Evolutionary conservation across 2,888 invertebrate species (phyloP), one percentile per base, ranked within the genome.

Genomic region (Scaptomyza cyrtandrae): DNA sequence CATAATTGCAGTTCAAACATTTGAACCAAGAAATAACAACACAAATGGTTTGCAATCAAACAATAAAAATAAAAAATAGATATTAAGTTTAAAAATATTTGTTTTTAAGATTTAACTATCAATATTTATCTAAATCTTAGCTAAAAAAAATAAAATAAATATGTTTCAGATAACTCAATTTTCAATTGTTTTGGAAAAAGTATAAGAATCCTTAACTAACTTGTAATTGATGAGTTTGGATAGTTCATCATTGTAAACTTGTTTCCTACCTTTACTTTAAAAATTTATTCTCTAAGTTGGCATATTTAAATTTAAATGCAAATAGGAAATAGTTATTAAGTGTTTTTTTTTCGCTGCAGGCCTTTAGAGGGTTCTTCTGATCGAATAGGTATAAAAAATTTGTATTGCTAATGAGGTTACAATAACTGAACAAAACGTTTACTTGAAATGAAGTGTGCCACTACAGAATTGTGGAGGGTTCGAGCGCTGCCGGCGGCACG

Each of bases 381-480:
- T 29, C 48, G 13, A 37, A 13, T 29, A 11, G 11, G 19, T 13
- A 45, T 33, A 9, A 33, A 39, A 58, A 39, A 55, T 24, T 37
- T 37, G 24, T 31, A 33, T 43, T 48, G 13, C 37, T 56, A 75
- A 62, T 70, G 71, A 58, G 71, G 71, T 50, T 63, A 66, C 31
- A 56, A 48, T 61, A 58, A 60, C 50, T 33, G 48, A 50, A 61
- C 56, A 68, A 77, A 65, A 44, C 37, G 58, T 19, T 45, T 13
- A 44, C 16, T 44, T n/a, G 19, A 48, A 48, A 55, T 67, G 65
- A 78, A 80, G 85, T 75, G 65, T 70, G 67, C 63, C 52, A 63
- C 71, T 70, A 50, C 39, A 60, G 44, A 35, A 19, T 35, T 29
- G 13, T 45, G 31, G 46, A 54, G 43, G 55, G 48, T 56, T 10